These are phyloP conservation scores for Ctenicera cuprea DNA, from an alignment of 2,888 invertebrate species.

Conservation along the genomic window DNA sequence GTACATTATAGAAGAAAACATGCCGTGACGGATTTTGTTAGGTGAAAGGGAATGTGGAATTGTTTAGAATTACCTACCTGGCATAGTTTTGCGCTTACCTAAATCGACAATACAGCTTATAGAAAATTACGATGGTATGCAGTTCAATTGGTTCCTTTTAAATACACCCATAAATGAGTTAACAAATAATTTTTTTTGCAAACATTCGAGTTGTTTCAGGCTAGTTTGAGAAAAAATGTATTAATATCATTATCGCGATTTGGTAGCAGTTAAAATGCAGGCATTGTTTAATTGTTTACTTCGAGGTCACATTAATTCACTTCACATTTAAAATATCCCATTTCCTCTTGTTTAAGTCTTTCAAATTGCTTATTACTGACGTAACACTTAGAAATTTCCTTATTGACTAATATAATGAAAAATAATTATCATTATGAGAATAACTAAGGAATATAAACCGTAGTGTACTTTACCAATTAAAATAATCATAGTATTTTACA, in stretches of 20 bases:
- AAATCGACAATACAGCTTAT: no score
- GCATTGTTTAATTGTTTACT: slow-evolving; percentile 33
- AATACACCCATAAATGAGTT: no score
- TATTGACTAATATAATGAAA: not conserved
- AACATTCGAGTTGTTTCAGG: not conserved
- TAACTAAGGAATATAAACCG: no score
- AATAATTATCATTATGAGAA: not conserved
- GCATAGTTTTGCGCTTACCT: no score
- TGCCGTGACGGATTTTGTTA: no score
- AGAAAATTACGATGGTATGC: not conserved
- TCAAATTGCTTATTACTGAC: slow-evolving; percentile 24
- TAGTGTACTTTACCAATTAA: no score
- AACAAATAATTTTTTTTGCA: no score
- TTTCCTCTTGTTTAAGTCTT: slow-evolving; percentile 20
- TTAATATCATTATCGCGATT: not conserved
- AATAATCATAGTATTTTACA: no score
- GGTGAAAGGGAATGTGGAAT: slow-evolving; percentile 16
- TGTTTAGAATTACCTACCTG: not conserved
- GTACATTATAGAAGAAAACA: no score
- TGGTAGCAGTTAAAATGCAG: slow-evolving; percentile 28
- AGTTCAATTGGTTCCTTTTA: not conserved
- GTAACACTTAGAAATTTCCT: not conserved
- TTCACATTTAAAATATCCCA: slow-evolving; percentile 31
- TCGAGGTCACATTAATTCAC: slow-evolving; percentile 10
- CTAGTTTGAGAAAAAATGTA: slow-evolving; percentile 4